phyloP scores from a whole-genome alignment of 2,888 invertebrate species.

The Euspilapteryx auroguttella region DNA sequence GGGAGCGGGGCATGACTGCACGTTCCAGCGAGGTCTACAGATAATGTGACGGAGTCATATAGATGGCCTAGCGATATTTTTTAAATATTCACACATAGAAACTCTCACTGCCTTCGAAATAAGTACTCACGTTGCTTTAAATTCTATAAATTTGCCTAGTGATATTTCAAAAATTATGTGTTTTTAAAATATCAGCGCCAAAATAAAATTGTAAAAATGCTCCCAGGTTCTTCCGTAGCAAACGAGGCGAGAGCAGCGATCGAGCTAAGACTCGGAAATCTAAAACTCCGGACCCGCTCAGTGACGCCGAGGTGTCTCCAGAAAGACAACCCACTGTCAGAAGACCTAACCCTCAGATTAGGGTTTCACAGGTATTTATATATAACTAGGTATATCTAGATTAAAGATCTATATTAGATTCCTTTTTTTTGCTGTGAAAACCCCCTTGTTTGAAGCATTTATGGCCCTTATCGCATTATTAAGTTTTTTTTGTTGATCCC shows the following conservation, averaged over 20 bases:
- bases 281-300: conserved; percentile 69
- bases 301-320: conserved; percentile 45
- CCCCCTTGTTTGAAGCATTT: too few species aligned
- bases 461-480: too few species aligned
- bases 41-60: too few species aligned
- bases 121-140: neutral
- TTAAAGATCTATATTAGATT: too few species aligned
- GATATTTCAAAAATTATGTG: neutral
- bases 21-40: too few species aligned
- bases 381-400: neutral
- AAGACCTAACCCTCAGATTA: conserved; percentile 47
- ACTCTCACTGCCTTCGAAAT: too few species aligned
- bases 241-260: conserved; percentile 72
- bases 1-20: too few species aligned
- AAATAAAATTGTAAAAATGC: conserved; percentile 3
- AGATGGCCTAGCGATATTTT: too few species aligned
- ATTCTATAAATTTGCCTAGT: neutral
- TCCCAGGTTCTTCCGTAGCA: conserved; percentile 80
- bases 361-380: conserved; percentile 49
- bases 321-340: conserved; percentile 19
- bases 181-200: neutral
- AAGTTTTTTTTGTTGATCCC: too few species aligned
- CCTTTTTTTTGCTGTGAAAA: too few species aligned
- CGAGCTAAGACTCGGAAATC: conserved; percentile 69
- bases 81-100: too few species aligned